Conservation (phyloP, 2,888 invertebrate genomes). For the Drosophila hamatofila region DNA sequence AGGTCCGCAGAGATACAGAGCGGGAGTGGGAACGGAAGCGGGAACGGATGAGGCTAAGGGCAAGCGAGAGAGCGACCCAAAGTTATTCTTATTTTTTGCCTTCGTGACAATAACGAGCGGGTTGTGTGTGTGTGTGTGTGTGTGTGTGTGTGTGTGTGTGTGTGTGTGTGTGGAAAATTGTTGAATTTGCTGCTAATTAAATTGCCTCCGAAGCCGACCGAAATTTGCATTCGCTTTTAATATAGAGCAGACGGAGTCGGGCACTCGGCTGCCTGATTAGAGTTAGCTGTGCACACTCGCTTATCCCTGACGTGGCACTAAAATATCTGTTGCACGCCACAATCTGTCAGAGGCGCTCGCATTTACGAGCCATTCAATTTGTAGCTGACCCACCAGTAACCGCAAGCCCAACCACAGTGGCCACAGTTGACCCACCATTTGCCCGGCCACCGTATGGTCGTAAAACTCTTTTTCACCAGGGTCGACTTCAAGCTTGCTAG, state of each 20-base stretch:
- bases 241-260: conserved; percentile 57
- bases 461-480: conserved; percentile 9
- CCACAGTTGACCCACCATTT: conserved; percentile 4
- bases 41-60: not conserved
- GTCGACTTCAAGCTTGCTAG: not conserved
- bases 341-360: conserved; percentile 42
- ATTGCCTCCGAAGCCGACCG: conserved; percentile 51
- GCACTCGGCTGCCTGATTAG: conserved; percentile 9
- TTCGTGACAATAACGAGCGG: conserved; percentile 67
- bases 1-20: conserved; percentile 32
- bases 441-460: conserved; percentile 1
- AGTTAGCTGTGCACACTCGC: conserved; percentile 33
- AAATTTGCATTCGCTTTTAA: conserved; percentile 76
- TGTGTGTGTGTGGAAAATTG: conserved; percentile 60
- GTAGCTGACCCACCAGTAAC: conserved; percentile 38
- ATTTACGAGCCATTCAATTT: conserved; percentile 53
- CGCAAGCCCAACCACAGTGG: not conserved
- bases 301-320: conserved; percentile 71
- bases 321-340: conserved; percentile 27
- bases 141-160: conserved; percentile 20
- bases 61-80: conserved; percentile 7
- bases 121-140: conserved; percentile 23
- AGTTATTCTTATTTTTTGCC: not conserved
- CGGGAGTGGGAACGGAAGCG: not conserved
- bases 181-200: conserved; percentile 80